Evolutionary conservation across 1,140 invertebrate species (phyloP).

Genomic region (Ectropis grisescens): DNA sequence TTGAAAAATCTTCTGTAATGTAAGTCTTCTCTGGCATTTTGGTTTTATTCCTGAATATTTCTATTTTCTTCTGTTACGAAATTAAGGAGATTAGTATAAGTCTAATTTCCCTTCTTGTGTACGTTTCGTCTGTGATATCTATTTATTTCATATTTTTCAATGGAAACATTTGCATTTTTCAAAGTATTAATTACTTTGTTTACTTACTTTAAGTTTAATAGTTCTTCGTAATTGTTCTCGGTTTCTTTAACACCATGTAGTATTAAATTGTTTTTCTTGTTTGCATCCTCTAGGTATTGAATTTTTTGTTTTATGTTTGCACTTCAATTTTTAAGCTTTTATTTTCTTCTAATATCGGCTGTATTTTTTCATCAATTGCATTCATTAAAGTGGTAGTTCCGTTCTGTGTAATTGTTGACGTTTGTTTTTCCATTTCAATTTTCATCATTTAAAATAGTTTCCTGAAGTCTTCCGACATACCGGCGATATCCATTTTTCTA

Average conservation of each 20-base stretch:
- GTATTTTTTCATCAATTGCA: constrained; percentile 6
- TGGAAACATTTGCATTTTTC: neutral
- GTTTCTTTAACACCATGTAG: constrained; percentile 9
- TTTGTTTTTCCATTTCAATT: too few species aligned
- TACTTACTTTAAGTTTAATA: neutral
- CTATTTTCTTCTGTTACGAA: constrained; percentile 2
- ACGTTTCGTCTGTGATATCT: constrained; percentile 1
- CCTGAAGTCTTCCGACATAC: too few species aligned
- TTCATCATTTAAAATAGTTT: too few species aligned
- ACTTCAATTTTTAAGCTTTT: constrained; percentile 5
- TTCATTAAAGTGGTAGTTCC: too few species aligned
- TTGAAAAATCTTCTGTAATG: constrained; percentile 9
- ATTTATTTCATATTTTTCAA: constrained; percentile 8
- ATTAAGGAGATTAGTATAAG: constrained; percentile 4
- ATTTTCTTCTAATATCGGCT: constrained; percentile 8
- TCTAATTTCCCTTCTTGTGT: constrained; percentile 3
- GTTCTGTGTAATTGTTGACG: too few species aligned
- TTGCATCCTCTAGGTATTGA: constrained; percentile 2
- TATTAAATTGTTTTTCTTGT: constrained; percentile 8
- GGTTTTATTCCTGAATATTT: constrained; percentile 7
- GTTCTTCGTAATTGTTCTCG: neutral
- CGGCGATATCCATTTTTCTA: too few species aligned
- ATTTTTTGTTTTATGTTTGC: constrained; percentile 4
- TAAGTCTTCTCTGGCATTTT: constrained; percentile 4
- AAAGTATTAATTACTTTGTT: neutral